These are phyloP conservation scores for Paratrypauchen microcephalus DNA, from an alignment of 2,797 vertebrate genomes.

Conservation along the genomic window DNA sequence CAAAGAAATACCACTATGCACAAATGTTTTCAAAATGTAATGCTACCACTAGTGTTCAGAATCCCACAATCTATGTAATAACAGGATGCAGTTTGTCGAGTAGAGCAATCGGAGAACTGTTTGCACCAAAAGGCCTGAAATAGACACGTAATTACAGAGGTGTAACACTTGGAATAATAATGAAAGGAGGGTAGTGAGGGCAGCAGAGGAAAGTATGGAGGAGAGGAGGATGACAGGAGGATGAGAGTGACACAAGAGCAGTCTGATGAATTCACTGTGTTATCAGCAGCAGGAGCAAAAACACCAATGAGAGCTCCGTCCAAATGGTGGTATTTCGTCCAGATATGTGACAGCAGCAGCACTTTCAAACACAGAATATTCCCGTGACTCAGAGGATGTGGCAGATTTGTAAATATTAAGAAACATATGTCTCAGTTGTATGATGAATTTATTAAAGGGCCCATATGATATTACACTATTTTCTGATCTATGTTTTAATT, in stretches of 20 bases:
- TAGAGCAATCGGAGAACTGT: conserved; percentile 46
- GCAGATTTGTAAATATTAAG: not conserved
- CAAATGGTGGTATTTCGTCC: not conserved
- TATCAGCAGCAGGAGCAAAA: conserved; percentile 21
- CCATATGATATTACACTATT: no score
- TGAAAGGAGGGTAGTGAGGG: conserved; percentile 24
- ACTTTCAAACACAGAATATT: not conserved
- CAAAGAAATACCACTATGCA: not conserved
- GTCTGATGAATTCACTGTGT: conserved; percentile 28
- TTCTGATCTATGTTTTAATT: no score
- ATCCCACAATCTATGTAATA: conserved; percentile 26
- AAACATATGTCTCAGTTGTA: not conserved
- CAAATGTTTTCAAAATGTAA: not conserved
- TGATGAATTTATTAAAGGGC: not conserved
- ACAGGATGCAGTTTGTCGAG: conserved; percentile 32
- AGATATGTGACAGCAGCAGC: conserved; percentile 15
- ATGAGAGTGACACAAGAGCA: conserved; percentile 24
- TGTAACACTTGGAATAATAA: conserved; percentile 47
- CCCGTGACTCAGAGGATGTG: not conserved
- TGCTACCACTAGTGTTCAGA: not conserved
- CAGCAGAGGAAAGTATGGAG: conserved; percentile 29
- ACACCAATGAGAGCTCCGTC: conserved; percentile 15
- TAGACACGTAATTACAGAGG: conserved; percentile 61
- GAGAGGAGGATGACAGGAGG: conserved; percentile 12
- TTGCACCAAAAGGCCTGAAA: conserved; percentile 55